Evolutionary conservation across 1,140 invertebrate genomes (phyloP), one percentile per base, ranked within the genome.

Genomic region (Megathymus violae): DNA sequence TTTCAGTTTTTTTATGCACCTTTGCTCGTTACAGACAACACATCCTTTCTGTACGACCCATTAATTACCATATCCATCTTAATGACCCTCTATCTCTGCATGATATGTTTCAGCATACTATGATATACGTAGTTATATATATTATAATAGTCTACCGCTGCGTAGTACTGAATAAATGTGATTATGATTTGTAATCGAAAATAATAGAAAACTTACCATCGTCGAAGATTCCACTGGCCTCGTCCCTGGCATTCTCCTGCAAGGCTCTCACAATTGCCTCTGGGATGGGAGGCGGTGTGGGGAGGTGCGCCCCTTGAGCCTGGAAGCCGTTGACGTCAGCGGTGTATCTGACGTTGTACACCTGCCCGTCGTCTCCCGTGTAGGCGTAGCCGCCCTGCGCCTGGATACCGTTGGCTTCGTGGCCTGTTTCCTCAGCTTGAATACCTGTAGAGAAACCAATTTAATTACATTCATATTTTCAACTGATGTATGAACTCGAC

Each of bases 261-360:
- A 95, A 82, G 10, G 94, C 91, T 72, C 92, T 92, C 22, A 88
- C 91, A 59, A 95, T 95, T 0, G 93, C 94, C 62, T 93, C 93
- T 4, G 94, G 94, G 19, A 94, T 91, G 11, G 94, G 94, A 1
- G 94, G 94, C 3, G 95, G 94, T 9, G 94, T 94, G 2, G 94
- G 94, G 5, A 94, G 77, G 78, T 94, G 93, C 27, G 91, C 92
- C 6, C 94, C 93, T 67, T 92, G 80, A 76, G 92, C 64, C 84
- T 91, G 87, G 72, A 95, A 95, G n/a, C 89, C 91, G 56, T 91
- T 88, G 58, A 74, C 83, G 44, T 87, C 91, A 67, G 91, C 92
- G 17, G 94, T 92, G 78, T 95, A 95, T 38, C 91, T 92, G 40
- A 95, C 91, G 46, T 91, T 89, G 75, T 94, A 72, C 78, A 84